Base-by-base conservation (phyloP, 2,888 invertebrate species). In the Ichneumoninae sp. region DNA sequence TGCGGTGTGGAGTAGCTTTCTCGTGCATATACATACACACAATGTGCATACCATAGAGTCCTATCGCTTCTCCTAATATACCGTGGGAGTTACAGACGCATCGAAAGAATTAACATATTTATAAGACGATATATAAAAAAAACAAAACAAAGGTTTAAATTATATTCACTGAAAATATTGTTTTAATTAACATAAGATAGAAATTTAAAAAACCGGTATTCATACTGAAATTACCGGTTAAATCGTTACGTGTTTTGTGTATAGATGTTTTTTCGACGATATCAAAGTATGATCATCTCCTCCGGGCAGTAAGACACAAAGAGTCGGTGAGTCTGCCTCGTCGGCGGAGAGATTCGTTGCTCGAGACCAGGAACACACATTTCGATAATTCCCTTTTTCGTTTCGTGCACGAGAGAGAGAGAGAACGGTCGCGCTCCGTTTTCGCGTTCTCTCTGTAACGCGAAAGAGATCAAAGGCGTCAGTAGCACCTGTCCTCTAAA, bases 401-500 rank as follows among this genome's bases (percentile, higher is more conserved):
- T 89, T 76, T 82, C 52, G 79, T 79, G 71, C 82, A 78, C 62
- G 52, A 65, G 52, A 22, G 22, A 65, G 52, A 57, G 81, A 57
- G 81, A 33, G 78, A 57, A 33, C n/a, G 77, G 52, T 30, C 33
- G 69, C 68, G 76, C 47, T 52, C 40, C 88, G 88, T 88, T 90
- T 90, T 89, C 89, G 90, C 90, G 89, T 79, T 79, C 71, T 68
- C 79, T 82, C 68, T 92, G 91, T 93, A 92, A 92, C 90, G 89
- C 89, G 90, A 90, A 91, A 91, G 92, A 93, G 93, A 93, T 93
- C 93, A 93, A 93, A 93, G 93, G 93, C 93, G 93, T 93, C 93
- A 93, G 92, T 92, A 93, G 93, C 93, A 93, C 93, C 93, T 93
- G 93, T 93, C 93, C 92, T 92, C 91, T 90, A 80, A 92, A 90